Percentiles rank a stretch among this genome's conserved stretches.
Evolutionary conservation across 2,888 invertebrate species (phyloP).

Genomic region (Leucozona laternaria): DNA sequence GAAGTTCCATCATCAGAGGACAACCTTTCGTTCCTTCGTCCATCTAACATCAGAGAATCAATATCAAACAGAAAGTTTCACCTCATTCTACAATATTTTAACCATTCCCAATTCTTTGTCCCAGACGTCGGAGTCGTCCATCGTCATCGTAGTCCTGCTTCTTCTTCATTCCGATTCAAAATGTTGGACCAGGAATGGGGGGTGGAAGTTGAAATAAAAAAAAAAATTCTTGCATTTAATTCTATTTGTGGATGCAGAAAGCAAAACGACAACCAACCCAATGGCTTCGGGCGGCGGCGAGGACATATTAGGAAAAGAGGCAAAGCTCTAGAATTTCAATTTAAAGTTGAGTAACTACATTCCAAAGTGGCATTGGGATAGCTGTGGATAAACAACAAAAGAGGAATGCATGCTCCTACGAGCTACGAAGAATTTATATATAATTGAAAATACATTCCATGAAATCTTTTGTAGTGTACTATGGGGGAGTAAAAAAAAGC

Average conservation of each 20-base stretch:
- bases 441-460: conserved; percentile 17
- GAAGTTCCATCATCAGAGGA: background rate
- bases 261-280: conserved; percentile 13
- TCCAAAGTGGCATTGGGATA: conserved; percentile 50
- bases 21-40: conserved; percentile 20
- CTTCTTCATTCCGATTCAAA: background rate
- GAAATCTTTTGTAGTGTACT: conserved; percentile 9
- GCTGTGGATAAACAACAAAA: conserved; percentile 13
- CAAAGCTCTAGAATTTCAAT: conserved; percentile 64
- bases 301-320: background rate
- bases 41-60: conserved; percentile 51
- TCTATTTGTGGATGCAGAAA: conserved; percentile 51
- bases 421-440: background rate
- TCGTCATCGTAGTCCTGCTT: background rate
- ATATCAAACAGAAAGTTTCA: conserved; percentile 60
- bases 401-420: conserved; percentile 42
- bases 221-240: conserved; percentile 66
- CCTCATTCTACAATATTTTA: conserved; percentile 32
- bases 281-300: background rate
- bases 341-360: conserved; percentile 73
- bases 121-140: conserved; percentile 7
- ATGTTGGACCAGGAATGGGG: background rate
- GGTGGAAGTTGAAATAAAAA: background rate
- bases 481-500: background rate
- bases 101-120: conserved; percentile 12